Evolutionary conservation across 2,797 vertebrate species (phyloP), one percentile per base, ranked within the genome.

Genomic region (Anas georgica): DNA sequence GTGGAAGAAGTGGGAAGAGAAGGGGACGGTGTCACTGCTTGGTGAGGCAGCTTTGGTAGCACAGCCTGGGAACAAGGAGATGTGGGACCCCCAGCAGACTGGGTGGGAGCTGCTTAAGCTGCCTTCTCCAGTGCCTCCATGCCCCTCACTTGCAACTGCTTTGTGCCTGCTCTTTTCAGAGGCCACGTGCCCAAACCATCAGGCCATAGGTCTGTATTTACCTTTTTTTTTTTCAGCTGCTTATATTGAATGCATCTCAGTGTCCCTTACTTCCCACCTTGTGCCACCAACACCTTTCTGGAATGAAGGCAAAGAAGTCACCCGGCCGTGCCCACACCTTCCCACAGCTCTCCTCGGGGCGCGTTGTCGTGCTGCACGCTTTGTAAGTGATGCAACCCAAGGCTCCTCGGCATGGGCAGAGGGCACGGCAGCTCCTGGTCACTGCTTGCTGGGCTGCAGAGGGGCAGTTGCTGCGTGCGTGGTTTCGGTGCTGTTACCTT

Each of bases 301-400:
- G 35, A 60, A 20, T 12, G 29, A 35, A 13, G 0, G 18, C 41
- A 2, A 9, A 29, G 67, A 2, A 1, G 45, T 26, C 1, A 0
- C n/a, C n/a, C 0, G 2, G 45, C 74, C 31, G 0, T 33, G 41
- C 64, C 63, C 9, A 1, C 10, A 1, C n/a, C 78, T 74, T n/a
- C 3, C 18, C 35, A 2, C 22, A 7, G 39, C 45, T 37, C 18
- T 48, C 58, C 59, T 6, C 26, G 14, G 59, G 37, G 25, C 1
- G 4, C 10, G 25, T 37, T 52, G 26, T 39, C 8, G 1, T 7
- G 48, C 50, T 17, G 11, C 25, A 1, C 12, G 2, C n/a, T 35
- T 54, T 41, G 50, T 18, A 35, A 29, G 20, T 12, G 48, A 17
- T 37, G 76, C 81, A 22, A 22, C 43, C 29, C 70, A 62, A 4